Percentiles rank a stretch among this genome's conserved stretches.
These are phyloP conservation scores for Atta texana DNA, from an alignment of 1,140 invertebrate species.

Conservation along the genomic window DNA sequence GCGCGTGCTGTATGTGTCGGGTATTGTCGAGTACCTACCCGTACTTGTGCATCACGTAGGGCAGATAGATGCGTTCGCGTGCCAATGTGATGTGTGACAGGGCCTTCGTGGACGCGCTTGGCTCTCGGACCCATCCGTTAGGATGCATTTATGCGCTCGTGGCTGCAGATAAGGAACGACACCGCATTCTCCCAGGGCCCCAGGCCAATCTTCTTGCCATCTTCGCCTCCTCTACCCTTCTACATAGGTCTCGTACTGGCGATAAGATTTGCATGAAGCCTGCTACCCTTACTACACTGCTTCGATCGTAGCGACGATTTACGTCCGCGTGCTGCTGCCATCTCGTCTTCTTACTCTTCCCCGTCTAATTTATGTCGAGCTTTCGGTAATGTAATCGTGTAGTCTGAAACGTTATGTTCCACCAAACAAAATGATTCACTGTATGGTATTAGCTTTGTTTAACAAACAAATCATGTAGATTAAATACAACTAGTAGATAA, in stretches of 20 bases:
- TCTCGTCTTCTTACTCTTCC: constrained; percentile 25
- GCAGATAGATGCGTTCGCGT: constrained; percentile 29
- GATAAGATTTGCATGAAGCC: constrained; percentile 74
- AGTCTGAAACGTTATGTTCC: constrained; percentile 21
- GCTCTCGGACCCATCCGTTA: constrained; percentile 72
- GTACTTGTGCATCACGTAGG: constrained; percentile 10
- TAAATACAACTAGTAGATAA: neutral
- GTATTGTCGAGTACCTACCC: constrained; percentile 14
- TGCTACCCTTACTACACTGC: constrained; percentile 14
- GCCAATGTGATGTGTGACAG: constrained; percentile 50
- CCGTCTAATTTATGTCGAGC: constrained; percentile 27
- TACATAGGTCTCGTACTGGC: constrained; percentile 64
- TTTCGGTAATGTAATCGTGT: constrained; percentile 47
- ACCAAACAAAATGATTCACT: neutral
- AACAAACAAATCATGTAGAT: neutral
- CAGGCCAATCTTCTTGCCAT: constrained; percentile 80
- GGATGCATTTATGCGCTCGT: constrained; percentile 82
- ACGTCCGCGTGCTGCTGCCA: constrained; percentile 65
- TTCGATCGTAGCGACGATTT: constrained; percentile 72
- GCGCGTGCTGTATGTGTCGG: constrained; percentile 18
- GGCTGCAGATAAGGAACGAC: constrained; percentile 82
- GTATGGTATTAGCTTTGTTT: neutral
- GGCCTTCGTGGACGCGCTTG: constrained; percentile 34
- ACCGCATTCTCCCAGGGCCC: constrained; percentile 69
- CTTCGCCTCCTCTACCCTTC: constrained; percentile 59